Evolutionary conservation across 2,888 invertebrate genomes (phyloP), one percentile per base, ranked within the genome.

Genomic region (Byasa hedistus): DNA sequence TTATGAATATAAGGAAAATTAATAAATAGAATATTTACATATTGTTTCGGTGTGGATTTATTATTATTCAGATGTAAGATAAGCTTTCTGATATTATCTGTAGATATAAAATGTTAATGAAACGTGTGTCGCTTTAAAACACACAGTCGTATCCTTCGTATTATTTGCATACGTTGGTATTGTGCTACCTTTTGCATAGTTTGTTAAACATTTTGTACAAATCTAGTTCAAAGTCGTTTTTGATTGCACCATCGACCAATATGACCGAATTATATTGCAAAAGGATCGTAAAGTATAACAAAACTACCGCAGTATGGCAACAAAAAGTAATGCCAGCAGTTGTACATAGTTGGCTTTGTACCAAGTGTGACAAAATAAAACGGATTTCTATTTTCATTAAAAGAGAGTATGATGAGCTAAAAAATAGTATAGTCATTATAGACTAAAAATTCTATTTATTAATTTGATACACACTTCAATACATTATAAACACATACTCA

Each of bases 251-350:
- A 58, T 24, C 44, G 66, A 66, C 66, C 66, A 66, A 66, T 58
- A 58, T 58, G 19, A 62, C 66, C 66, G 66, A 66, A 66, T 66
- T 66, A 66, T 62, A 66, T 65, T 66, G 61, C 66, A 62, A 62
- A 61, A 21, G 57, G 54, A 39, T 58, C 52, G 32, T 61, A 32
- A 65, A 57, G 52, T 62, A 54, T 61, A 19, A 32, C 23, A 56
- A 57, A 36, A 48, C 5, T 44, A 44, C 60, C 54, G 54, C 64
- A 64, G 58, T 58, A 54, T 54, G 51, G 57, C 57, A 21, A 58
- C 54, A 36, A 54, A 58, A 54, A 62, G 39, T 62, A 55, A 55
- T 56, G 24, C 39, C 52, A 57, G 57, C 51, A 21, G 32, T 64
- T 54, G 56, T 59, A 51, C 23, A 52, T 58, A 54, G 39, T 64